phyloP scores from a whole-genome alignment of 2,888 invertebrate species.

The Pristionchus maxplancki region DNA sequence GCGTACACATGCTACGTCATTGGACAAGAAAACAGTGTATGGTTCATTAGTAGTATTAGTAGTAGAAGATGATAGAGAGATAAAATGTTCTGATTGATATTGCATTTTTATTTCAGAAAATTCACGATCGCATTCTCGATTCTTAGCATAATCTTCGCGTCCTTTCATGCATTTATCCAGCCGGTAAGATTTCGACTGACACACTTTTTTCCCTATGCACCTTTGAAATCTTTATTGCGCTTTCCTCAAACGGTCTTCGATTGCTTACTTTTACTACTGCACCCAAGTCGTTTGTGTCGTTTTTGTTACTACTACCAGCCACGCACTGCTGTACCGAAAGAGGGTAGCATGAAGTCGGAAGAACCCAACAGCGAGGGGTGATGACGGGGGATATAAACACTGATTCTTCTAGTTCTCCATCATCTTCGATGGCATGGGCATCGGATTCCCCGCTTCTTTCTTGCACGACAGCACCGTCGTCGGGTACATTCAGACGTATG shows the following conservation, averaged over 20 bases:
- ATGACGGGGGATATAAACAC: too few relatives aligned
- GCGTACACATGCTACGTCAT: not conserved
- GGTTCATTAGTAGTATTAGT: not conserved
- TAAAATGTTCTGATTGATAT: too few relatives aligned
- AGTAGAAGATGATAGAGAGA: too few relatives aligned
- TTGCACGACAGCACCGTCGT: not conserved
- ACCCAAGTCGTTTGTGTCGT: too few relatives aligned
- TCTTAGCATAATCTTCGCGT: conserved; percentile 10
- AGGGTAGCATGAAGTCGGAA: too few relatives aligned
- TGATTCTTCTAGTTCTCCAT: not conserved
- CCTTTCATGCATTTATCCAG: not conserved
- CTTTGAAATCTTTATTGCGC: too few relatives aligned
- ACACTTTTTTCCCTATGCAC: too few relatives aligned
- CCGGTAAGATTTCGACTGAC: conserved; percentile 15
- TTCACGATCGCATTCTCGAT: not conserved
- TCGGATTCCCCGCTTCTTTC: not conserved
- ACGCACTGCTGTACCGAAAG: too few relatives aligned
- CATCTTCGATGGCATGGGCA: not conserved
- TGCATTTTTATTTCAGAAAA: not conserved
- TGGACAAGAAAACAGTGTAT: conserved; percentile 30
- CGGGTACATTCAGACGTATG: not conserved
- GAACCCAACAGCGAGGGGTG: too few relatives aligned
- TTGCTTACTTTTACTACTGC: too few relatives aligned
- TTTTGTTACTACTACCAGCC: too few relatives aligned
- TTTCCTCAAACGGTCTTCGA: too few relatives aligned